phyloP scores from a whole-genome alignment of 2,888 invertebrate genomes.

The Malachius bipustulatus region DNA sequence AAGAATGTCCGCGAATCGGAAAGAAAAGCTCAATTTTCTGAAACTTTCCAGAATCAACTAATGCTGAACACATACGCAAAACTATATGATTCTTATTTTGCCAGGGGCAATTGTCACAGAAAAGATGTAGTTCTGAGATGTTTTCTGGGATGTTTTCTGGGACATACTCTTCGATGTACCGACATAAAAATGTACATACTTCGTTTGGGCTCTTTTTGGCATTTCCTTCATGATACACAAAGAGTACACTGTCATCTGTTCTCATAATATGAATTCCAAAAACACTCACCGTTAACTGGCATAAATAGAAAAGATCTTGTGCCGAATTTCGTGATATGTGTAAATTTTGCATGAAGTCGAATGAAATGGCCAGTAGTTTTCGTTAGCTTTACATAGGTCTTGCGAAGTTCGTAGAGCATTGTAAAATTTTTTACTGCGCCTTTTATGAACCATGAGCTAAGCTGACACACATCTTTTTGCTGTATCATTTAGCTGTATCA shows the following conservation, averaged over 20 bases:
- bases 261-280: constrained; percentile 1
- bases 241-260: constrained; percentile 2
- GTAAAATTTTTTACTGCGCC: constrained; percentile 2
- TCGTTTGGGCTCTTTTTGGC: not conserved
- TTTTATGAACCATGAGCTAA: constrained; percentile 1
- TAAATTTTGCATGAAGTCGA: constrained; percentile 3
- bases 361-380: constrained; percentile 1
- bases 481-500: constrained; percentile 3
- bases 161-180: constrained; percentile 1
- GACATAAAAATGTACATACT: constrained; percentile 1
- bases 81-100: constrained; percentile 1
- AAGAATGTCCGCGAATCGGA: constrained; percentile 2
- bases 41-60: constrained; percentile 3
- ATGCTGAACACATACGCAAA: constrained; percentile 2
- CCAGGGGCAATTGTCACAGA: constrained; percentile 2
- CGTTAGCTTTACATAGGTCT: constrained; percentile 3
- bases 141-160: constrained; percentile 1
- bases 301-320: constrained; percentile 3
- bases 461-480: constrained; percentile 1
- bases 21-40: constrained; percentile 1
- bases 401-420: constrained; percentile 2
- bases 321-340: not conserved
- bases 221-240: constrained; percentile 1
- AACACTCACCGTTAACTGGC: constrained; percentile 1
- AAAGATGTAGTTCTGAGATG: constrained; percentile 1